phyloP scores from a whole-genome alignment of 1,140 invertebrate genomes.

The Bombus affinis region DNA sequence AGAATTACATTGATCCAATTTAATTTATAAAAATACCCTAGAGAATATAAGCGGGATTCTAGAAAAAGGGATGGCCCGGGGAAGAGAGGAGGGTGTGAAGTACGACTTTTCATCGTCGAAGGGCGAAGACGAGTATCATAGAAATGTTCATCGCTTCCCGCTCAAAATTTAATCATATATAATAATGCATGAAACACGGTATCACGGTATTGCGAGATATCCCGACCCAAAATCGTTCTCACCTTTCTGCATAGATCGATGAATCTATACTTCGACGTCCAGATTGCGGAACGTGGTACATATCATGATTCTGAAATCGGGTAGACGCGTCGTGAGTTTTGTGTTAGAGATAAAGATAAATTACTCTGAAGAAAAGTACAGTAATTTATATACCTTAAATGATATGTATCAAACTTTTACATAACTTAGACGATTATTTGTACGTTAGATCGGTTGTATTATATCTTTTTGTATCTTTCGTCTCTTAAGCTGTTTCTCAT shows the following conservation, averaged over 20 bases:
- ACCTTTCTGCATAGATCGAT: slow-evolving; percentile 27
- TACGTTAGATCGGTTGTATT: neutral
- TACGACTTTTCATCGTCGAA: slow-evolving; percentile 4
- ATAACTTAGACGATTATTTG: no score
- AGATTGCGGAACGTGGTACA: neutral
- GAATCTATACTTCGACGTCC: neutral
- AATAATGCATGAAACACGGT: neutral
- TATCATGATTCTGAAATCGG: slow-evolving; percentile 7
- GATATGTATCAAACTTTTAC: no score
- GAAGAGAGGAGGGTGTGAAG: no score
- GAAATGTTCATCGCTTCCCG: slow-evolving; percentile 42
- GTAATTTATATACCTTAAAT: no score
- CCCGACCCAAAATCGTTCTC: slow-evolving; percentile 26
- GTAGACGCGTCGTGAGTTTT: neutral
- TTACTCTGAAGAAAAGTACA: neutral
- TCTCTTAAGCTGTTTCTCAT: neutral
- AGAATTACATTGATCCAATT: slow-evolving; percentile 64
- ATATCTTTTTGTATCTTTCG: no score
- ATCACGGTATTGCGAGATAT: slow-evolving; percentile 47
- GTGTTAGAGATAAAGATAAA: neutral
- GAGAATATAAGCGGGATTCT: slow-evolving; percentile 44
- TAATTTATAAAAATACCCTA: slow-evolving; percentile 59
- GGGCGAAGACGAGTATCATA: slow-evolving; percentile 34
- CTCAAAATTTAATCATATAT: slow-evolving; percentile 16
- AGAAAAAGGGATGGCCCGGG: neutral